Base-by-base conservation (phyloP, 1,140 invertebrate genomes). In the Megathymus violae region DNA sequence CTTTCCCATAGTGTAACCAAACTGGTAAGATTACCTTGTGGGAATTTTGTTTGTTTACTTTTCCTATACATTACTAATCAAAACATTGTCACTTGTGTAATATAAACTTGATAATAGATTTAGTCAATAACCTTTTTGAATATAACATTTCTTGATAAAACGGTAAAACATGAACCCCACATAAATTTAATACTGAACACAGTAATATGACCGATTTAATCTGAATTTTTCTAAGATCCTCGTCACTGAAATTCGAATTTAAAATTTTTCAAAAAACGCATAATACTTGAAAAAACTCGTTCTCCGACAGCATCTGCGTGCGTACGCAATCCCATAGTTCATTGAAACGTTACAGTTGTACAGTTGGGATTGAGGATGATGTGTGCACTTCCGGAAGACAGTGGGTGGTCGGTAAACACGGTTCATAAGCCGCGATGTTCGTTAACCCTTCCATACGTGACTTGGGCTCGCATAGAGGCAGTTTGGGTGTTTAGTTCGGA, bases 401-500 rank as follows among this genome's bases (percentile, higher is more conserved):
- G 22, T 56, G 51, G 51, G 51, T 56, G 51, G 51, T 56, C 51
- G 9, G 19, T 56, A 41, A 54, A 52, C 50, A 15, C 14, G 27
- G 19, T 25, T 19, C 51, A 41, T n/a, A 36, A 1, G 34, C 34
- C 2, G 34, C 1, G 31, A 19, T 38, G 34, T 51, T 19, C 48
- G 15, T 51, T 40, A 51, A 34, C 50, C 36, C 36, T 41, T 36
- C 17, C 7, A 15, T 51, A 36, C 31, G 48, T 51, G 48, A 46
- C 43, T 46, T 22, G 9, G 1, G 10, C 31, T 15, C 25, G 25
- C 27, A 17, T 31, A 31, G 2, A 22, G 19, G 3, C 9, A 50
- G 15, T 34, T 15, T 11, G 14, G 22, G 25, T n/a, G 25, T 22
- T 22, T 5, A 47, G 27, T 34, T 34, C 15, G 1, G 31, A 16